These are phyloP conservation scores for Sclerodermus sp. DNA, from an alignment of 2,888 invertebrate genomes.

Conservation along the genomic window DNA sequence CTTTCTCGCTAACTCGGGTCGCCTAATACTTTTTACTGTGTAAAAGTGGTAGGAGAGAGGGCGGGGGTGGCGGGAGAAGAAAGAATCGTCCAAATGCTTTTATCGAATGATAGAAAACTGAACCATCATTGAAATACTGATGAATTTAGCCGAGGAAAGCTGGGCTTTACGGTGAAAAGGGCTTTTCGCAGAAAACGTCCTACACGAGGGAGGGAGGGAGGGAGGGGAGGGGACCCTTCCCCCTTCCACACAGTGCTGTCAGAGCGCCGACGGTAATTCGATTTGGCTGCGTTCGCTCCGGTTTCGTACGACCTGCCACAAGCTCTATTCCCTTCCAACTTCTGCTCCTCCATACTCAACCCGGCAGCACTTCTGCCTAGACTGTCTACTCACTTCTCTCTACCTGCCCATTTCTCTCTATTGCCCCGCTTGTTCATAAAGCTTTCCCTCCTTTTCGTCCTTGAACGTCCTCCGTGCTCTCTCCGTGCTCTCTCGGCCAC, in stretches of 20 bases:
- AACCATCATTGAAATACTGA: conserved; percentile 31
- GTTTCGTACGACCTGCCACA: conserved; percentile 31
- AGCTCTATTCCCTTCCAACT: conserved; percentile 20
- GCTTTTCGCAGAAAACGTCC: conserved; percentile 18
- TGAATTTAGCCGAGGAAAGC: conserved; percentile 29
- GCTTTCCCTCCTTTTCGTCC: conserved; percentile 3
- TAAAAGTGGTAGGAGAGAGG: no score
- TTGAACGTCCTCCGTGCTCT: conserved; percentile 7
- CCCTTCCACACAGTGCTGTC: conserved; percentile 24
- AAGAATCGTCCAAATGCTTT: no score
- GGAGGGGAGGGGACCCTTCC: conserved; percentile 1
- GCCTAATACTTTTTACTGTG: no score
- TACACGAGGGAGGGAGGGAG: conserved; percentile 4
- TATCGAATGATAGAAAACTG: no score
- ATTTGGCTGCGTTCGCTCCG: conserved; percentile 42
- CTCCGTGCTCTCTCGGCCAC: conserved; percentile 29
- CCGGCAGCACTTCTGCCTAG: no score
- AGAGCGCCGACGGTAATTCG: conserved; percentile 43
- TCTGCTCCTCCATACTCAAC: conserved; percentile 4
- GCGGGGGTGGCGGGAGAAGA: no score
- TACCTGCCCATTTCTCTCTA: conserved; percentile 20
- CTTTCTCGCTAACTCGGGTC: no score
- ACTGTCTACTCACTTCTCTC: background rate
- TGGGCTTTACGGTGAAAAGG: conserved; percentile 13
- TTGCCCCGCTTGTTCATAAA: background rate